phyloP scores from a whole-genome alignment of 1,140 invertebrate species.

The Teleogryllus occipitalis region DNA sequence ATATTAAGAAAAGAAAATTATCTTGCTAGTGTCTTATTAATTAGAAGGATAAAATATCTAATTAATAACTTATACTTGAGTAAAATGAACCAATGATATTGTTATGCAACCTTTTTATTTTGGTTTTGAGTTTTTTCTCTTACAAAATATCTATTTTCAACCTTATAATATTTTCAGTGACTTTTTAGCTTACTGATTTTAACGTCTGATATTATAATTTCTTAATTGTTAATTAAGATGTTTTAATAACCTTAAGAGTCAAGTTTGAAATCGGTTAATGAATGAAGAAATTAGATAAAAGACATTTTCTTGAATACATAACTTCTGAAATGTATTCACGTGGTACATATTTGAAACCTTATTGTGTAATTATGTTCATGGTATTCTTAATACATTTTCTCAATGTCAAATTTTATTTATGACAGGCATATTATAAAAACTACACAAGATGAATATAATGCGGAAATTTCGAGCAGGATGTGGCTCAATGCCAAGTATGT shows the following conservation, averaged over 20 bases:
- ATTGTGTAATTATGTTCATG: background rate
- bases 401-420: background rate
- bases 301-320: background rate
- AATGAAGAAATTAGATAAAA: background rate
- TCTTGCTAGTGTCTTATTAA: too few relatives aligned
- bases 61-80: background rate
- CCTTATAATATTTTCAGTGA: background rate
- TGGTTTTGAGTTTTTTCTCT: too few relatives aligned
- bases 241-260: background rate
- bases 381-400: background rate
- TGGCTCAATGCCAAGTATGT: slow-evolving; percentile 37
- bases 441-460: slow-evolving; percentile 69
- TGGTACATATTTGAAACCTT: background rate
- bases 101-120: background rate
- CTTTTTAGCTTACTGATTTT: background rate
- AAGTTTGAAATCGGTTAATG: background rate
- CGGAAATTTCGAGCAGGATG: slow-evolving; percentile 64
- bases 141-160: background rate
- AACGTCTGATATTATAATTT: background rate
- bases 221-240: background rate
- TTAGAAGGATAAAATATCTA: background rate
- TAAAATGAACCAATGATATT: background rate
- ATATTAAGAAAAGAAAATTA: too few relatives aligned
- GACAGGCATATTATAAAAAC: background rate
- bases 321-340: background rate